phyloP scores from a whole-genome alignment of 2,113 vertebrate genomes.

The Gambusia affinis region DNA sequence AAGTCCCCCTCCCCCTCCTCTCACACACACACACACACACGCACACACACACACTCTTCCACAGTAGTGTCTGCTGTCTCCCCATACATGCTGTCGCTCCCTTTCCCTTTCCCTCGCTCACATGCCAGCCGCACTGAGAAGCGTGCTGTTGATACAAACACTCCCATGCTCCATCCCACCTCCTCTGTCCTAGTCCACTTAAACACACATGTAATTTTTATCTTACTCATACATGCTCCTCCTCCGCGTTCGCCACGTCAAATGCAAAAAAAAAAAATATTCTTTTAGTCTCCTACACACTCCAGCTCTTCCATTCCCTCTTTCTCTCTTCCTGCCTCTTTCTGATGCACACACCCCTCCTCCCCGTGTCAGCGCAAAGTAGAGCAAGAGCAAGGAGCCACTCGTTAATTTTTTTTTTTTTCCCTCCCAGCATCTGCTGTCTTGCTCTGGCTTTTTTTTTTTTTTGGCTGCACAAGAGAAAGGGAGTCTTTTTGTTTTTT shows the following conservation, averaged over 20 bases:
- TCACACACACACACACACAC: constrained; percentile 32
- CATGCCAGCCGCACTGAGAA: constrained; percentile 29
- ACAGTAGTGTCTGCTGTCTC: constrained; percentile 31
- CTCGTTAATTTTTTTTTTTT: constrained; percentile 61
- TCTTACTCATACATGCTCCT: constrained; percentile 23
- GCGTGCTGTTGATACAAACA: neutral
- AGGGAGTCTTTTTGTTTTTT: constrained; percentile 7
- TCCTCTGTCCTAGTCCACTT: constrained; percentile 14
- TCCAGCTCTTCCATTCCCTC: constrained; percentile 7
- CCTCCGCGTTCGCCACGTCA: constrained; percentile 33
- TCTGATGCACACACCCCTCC: constrained; percentile 50
- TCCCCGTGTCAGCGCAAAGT: constrained; percentile 69
- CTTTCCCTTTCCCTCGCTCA: constrained; percentile 30
- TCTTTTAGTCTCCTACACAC: constrained; percentile 40
- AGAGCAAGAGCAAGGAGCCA: constrained; percentile 67
- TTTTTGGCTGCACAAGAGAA: constrained; percentile 20
- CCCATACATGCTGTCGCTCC: constrained; percentile 12
- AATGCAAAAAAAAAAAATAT: constrained; percentile 29
- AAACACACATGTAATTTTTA: constrained; percentile 9
- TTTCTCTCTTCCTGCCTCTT: constrained; percentile 26
- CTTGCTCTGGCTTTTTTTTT: constrained; percentile 39
- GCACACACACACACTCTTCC: constrained; percentile 31
- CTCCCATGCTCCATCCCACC: constrained; percentile 6
- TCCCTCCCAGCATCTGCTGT: constrained; percentile 36
- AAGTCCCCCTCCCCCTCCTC: constrained; percentile 41